These are phyloP conservation scores for Lampris megalopsis DNA, from an alignment of 2,113 vertebrate species.

Conservation along the genomic window DNA sequence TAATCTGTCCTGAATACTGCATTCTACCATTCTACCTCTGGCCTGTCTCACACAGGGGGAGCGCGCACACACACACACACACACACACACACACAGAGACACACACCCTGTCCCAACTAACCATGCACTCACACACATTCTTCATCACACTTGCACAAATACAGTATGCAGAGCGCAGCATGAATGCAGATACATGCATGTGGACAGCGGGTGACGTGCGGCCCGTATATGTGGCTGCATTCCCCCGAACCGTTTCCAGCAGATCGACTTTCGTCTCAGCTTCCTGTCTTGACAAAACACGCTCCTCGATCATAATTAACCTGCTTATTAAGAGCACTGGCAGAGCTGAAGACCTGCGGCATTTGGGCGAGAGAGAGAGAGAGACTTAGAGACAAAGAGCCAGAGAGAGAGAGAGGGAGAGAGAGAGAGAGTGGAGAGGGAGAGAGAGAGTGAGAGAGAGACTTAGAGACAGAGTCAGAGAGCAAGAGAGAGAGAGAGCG, in stretches of 20 bases:
- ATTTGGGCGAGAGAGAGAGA: background rate
- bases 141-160: constrained; percentile 27
- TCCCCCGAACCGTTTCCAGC: background rate
- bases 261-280: constrained; percentile 10
- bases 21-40: constrained; percentile 93
- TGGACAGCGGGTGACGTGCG: constrained; percentile 1
- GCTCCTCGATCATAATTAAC: background rate
- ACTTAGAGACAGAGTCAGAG: background rate
- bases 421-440: background rate
- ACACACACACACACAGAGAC: constrained; percentile 19
- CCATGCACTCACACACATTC: constrained; percentile 2
- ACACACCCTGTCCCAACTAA: constrained; percentile 1
- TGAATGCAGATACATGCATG: constrained; percentile 35
- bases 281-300: constrained; percentile 9
- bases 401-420: background rate
- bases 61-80: constrained; percentile 37
- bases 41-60: constrained; percentile 64
- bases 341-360: background rate
- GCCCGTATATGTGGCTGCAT: background rate
- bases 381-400: background rate
- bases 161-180: constrained; percentile 32
- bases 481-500: background rate
- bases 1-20: constrained; percentile 96
- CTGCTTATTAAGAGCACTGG: constrained; percentile 8
- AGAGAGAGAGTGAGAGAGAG: background rate